Evolutionary conservation across 2,113 vertebrate genomes (phyloP).

Genomic region (Calidris pygmaea): DNA sequence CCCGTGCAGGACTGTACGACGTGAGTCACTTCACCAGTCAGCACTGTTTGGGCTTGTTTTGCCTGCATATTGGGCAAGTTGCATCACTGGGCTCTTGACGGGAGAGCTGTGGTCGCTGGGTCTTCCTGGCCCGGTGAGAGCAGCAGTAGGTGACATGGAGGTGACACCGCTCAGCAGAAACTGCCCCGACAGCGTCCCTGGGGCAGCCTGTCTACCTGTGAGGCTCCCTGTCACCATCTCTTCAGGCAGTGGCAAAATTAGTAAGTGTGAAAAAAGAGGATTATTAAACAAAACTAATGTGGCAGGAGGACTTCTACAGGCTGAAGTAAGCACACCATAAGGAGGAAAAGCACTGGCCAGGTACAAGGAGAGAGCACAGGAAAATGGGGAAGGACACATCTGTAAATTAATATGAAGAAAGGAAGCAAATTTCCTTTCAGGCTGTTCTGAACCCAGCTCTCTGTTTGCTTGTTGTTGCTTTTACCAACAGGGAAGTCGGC

Average conservation of each 20-base stretch:
- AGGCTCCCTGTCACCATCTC: neutral
- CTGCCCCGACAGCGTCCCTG: neutral
- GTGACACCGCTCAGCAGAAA: neutral
- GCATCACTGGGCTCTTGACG: neutral
- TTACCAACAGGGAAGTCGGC: constrained; percentile 2
- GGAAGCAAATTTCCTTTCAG: neutral
- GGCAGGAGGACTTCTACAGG: neutral
- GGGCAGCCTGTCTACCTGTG: neutral
- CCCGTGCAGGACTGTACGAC: neutral
- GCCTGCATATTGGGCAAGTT: neutral
- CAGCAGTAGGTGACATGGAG: neutral
- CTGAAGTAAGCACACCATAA: neutral
- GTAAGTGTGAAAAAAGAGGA: neutral
- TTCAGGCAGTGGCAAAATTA: neutral
- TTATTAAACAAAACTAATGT: neutral
- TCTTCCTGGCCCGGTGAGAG: neutral
- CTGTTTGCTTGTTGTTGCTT: constrained; percentile 35
- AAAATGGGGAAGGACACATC: neutral
- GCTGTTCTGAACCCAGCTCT: neutral
- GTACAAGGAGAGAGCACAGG: neutral
- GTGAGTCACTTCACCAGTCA: constrained; percentile 35
- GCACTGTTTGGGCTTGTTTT: neutral
- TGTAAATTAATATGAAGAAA: neutral
- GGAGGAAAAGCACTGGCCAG: neutral
- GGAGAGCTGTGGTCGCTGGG: neutral